phyloP scores from a whole-genome alignment of 2,113 vertebrate species.

The Brachirus orientalis region DNA sequence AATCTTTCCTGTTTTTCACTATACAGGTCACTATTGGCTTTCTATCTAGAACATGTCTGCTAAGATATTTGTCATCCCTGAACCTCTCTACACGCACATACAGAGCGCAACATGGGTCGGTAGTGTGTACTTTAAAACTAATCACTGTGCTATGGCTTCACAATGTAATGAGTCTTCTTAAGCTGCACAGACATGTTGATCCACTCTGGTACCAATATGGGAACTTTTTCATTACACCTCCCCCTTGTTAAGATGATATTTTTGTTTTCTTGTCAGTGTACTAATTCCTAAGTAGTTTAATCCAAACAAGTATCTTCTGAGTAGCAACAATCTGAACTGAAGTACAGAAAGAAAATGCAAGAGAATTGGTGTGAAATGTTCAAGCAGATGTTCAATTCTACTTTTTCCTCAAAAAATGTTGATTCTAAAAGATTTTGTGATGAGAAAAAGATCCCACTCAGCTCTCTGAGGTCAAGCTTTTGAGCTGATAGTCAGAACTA shows the following conservation, averaged over 20 bases:
- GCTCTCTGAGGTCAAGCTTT: background rate
- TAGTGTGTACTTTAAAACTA: slow-evolving; percentile 69
- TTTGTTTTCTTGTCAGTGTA: slow-evolving; percentile 56
- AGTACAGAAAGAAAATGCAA: slow-evolving; percentile 11
- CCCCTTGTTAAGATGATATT: slow-evolving; percentile 52
- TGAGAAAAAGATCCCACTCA: no score
- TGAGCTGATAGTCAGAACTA: background rate
- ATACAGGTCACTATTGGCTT: slow-evolving; percentile 69
- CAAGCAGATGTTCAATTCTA: background rate
- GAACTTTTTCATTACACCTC: slow-evolving; percentile 59
- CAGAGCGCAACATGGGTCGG: slow-evolving; percentile 26
- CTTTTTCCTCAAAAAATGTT: background rate
- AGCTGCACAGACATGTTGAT: slow-evolving; percentile 76
- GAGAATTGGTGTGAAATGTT: background rate
- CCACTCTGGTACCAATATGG: slow-evolving; percentile 67
- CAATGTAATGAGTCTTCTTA: slow-evolving; percentile 74
- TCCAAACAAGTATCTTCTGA: slow-evolving; percentile 28
- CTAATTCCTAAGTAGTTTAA: slow-evolving; percentile 73
- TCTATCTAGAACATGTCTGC: slow-evolving; percentile 63
- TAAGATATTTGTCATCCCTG: slow-evolving; percentile 37
- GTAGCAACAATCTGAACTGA: slow-evolving; percentile 13
- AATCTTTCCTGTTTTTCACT: slow-evolving; percentile 66
- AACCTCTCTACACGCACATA: background rate
- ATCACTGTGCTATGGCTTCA: slow-evolving; percentile 66
- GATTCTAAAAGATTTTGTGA: no score